phyloP scores from a whole-genome alignment of 2,113 vertebrate genomes.

The Myiozetetes cayanensis region DNA sequence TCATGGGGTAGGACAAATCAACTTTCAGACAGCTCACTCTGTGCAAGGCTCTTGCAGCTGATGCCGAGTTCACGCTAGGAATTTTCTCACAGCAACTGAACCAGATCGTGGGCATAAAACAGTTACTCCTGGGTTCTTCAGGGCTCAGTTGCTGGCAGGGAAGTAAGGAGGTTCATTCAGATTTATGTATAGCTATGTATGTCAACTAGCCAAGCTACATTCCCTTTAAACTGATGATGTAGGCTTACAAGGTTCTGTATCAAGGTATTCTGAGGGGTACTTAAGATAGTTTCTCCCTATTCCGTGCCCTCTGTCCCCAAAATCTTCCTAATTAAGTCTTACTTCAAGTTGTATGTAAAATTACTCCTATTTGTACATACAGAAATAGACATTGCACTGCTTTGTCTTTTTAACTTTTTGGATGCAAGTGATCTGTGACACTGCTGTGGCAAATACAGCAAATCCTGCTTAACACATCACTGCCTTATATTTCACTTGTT shows the following conservation, averaged over 20 bases:
- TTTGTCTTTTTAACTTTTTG: not conserved
- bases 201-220: not conserved
- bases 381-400: not conserved
- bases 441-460: not conserved
- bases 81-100: not conserved
- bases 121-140: not conserved
- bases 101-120: not conserved
- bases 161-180: not conserved
- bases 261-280: not conserved
- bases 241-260: not conserved
- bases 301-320: not conserved
- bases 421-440: not conserved
- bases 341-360: not conserved
- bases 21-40: not conserved
- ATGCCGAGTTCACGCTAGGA: rapidly evolving
- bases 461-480: not conserved
- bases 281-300: not conserved
- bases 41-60: not conserved
- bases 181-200: not conserved
- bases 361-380: not conserved
- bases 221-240: not conserved
- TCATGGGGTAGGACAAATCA: not conserved
- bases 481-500: not conserved
- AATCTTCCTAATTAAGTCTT: not conserved
- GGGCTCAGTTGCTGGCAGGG: not conserved